Conservation (phyloP, 2,888 invertebrate genomes). For the Coremacera marginata region DNA sequence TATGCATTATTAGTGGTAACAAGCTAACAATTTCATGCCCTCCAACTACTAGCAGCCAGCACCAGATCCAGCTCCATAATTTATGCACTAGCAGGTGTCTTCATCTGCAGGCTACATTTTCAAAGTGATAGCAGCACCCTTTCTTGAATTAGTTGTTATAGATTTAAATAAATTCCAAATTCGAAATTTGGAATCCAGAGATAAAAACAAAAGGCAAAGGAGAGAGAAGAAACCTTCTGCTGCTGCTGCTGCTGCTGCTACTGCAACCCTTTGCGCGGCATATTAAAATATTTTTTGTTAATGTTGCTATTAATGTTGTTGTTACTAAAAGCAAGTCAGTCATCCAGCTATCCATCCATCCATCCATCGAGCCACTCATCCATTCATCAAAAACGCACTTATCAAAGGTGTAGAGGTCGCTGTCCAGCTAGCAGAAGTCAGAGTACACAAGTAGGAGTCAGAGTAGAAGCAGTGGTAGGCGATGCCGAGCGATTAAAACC, state of each 20-base stretch:
- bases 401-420: constrained; percentile 27
- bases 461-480: constrained; percentile 27
- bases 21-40: constrained; percentile 24
- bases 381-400: constrained; percentile 62
- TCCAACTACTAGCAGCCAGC: background rate
- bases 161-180: constrained; percentile 34
- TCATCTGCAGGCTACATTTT: background rate
- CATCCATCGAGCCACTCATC: constrained; percentile 51
- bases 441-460: constrained; percentile 39
- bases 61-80: constrained; percentile 16
- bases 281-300: background rate
- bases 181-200: background rate
- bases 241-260: background rate
- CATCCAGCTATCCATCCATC: constrained; percentile 9
- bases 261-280: background rate
- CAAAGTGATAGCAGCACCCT: constrained; percentile 25
- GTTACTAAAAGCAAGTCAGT: background rate
- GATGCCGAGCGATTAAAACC: background rate
- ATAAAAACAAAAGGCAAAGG: constrained; percentile 2
- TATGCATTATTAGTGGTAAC: constrained; percentile 35
- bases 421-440: constrained; percentile 11
- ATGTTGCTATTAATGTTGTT: background rate
- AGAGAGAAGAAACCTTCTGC: background rate
- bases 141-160: background rate
- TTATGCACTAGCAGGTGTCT: constrained; percentile 34